Evolutionary conservation across 2,113 vertebrate genomes (phyloP), one percentile per base, ranked within the genome.

Genomic region (Corydoras maculifer): DNA sequence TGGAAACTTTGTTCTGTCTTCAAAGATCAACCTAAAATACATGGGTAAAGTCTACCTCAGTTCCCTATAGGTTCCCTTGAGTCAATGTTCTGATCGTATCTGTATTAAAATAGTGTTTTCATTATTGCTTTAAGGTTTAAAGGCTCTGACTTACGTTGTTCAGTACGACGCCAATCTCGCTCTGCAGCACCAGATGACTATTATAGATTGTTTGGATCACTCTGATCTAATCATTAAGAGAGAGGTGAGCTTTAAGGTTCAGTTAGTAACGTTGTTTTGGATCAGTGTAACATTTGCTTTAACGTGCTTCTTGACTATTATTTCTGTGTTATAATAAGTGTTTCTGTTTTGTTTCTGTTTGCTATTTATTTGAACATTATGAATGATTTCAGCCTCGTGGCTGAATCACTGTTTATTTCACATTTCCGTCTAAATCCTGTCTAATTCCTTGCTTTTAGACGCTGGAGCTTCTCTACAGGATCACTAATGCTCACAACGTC

Each of bases 1-100:
- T 71, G 97, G 95, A 62, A 98, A 93, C 84, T 98, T 99, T 92
- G 92, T 99, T 81, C 80, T 97, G 60, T 98, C 97, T 50, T 89
- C 92, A 35, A 97, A 96, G 88, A 99, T 98, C 80, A 98, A 99
- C 85, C 90, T 99, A 25, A 99, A 98, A 76, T 99, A 98, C 83
- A 87, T 99, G 60, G 97, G 97, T 99, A 93, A 92, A 89, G 75
- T 55, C 5, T 3, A 25, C 18, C 18, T 25, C 18, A 25, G 18
- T 4, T 54, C 18, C 3, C 6, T 48, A 14, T 25, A 6, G 1
- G 63, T 32, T 12, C 8, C 9, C 8, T 2, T 0, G 5, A 1
- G 14, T 65, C 9, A 12, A n/a, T 72, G 70, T n/a, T 58, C 58
- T n/a, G 15, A 43, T 43, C 35, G 7, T 8, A 43, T 43, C 4